Conservation (phyloP, 2,888 invertebrate species). For the Chrysomela aeneicollis region DNA sequence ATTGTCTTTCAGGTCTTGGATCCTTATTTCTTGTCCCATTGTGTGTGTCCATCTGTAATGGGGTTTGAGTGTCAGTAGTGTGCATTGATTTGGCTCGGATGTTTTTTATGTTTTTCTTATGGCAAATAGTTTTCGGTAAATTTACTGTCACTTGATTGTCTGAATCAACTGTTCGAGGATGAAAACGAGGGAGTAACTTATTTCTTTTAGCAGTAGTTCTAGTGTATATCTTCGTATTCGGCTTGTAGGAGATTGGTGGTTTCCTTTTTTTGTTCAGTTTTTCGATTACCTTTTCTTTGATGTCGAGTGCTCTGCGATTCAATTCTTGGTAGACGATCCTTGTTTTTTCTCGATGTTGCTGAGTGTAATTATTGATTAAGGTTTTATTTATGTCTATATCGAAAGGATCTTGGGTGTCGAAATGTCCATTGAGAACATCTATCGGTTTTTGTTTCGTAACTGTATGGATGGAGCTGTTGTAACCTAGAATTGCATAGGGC, state of each 20-base stretch:
- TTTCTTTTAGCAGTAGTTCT: background rate
- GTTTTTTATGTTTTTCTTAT: conserved; percentile 1
- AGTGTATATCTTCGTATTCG: background rate
- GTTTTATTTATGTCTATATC: conserved; percentile 23
- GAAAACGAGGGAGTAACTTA: background rate
- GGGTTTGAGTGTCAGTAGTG: too few species aligned
- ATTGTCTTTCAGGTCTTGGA: too few species aligned
- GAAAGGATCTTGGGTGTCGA: conserved; percentile 18
- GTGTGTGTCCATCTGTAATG: too few species aligned
- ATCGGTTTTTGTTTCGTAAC: conserved; percentile 23
- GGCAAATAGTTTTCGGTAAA: background rate
- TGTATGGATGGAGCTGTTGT: conserved; percentile 28
- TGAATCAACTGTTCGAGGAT: background rate
- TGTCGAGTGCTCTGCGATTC: background rate
- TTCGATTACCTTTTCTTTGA: background rate
- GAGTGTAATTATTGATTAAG: conserved; percentile 20
- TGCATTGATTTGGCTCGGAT: background rate
- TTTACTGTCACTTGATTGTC: background rate
- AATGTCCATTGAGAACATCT: conserved; percentile 24
- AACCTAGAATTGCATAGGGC: conserved; percentile 25
- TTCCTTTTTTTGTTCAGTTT: background rate
- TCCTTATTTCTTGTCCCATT: too few species aligned
- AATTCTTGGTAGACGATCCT: background rate
- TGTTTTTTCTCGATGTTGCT: conserved; percentile 19
- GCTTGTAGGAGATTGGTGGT: background rate